Evolutionary conservation across 2,888 invertebrate genomes (phyloP).

Genomic region (Eristalinus aeneus): DNA sequence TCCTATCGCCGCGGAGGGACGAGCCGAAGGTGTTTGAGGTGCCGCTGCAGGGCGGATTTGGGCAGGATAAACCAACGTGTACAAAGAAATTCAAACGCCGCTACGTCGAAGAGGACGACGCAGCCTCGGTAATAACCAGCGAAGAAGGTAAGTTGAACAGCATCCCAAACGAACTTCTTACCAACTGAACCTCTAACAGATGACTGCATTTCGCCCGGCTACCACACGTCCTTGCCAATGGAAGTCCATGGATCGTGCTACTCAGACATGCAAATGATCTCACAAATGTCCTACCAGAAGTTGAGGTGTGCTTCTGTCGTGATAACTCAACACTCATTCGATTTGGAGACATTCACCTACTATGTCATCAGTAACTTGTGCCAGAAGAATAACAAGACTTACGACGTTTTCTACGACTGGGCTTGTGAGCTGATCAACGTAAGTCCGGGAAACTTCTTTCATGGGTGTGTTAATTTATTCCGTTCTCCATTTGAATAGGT

Average conservation of each 20-base stretch:
- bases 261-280: slow-evolving; percentile 81
- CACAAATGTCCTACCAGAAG: slow-evolving; percentile 79
- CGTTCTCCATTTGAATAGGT: slow-evolving; percentile 72
- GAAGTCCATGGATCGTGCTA: slow-evolving; percentile 81
- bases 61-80: slow-evolving; percentile 79
- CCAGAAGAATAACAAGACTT: slow-evolving; percentile 80
- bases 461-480: neutral
- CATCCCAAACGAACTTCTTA: neutral
- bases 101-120: slow-evolving; percentile 81
- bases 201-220: slow-evolving; percentile 81
- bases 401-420: slow-evolving; percentile 81
- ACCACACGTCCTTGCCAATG: slow-evolving; percentile 80
- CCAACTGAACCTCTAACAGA: slow-evolving; percentile 72
- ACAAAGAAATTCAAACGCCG: slow-evolving; percentile 79
- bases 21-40: slow-evolving; percentile 78
- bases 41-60: slow-evolving; percentile 76
- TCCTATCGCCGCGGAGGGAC: slow-evolving; percentile 79
- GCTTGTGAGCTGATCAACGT: slow-evolving; percentile 80
- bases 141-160: slow-evolving; percentile 77
- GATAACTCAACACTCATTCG: slow-evolving; percentile 80
- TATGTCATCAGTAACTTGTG: slow-evolving; percentile 80
- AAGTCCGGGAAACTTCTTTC: slow-evolving; percentile 1
- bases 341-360: slow-evolving; percentile 80
- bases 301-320: slow-evolving; percentile 79
- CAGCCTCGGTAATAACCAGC: slow-evolving; percentile 80